phyloP scores from a whole-genome alignment of 2,888 invertebrate genomes.

The Cheilosia variabilis region DNA sequence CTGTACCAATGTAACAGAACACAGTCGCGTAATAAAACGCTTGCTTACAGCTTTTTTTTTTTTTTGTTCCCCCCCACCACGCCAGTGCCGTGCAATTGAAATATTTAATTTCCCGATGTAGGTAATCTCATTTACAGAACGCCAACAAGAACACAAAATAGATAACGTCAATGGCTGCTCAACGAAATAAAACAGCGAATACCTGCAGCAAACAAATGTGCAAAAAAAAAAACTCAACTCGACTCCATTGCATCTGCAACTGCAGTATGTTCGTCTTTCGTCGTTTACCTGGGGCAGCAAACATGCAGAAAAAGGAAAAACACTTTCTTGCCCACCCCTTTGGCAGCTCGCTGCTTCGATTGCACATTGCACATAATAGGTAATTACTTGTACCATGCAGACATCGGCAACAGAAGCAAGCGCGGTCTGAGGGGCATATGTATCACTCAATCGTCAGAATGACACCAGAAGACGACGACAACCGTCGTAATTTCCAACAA shows the following conservation, averaged over 20 bases:
- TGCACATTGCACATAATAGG: conserved; percentile 58
- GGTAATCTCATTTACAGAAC: conserved; percentile 47
- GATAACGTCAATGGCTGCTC: conserved; percentile 43
- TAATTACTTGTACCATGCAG: conserved; percentile 61
- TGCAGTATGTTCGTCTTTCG: conserved; percentile 63
- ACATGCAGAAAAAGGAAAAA: conserved; percentile 1
- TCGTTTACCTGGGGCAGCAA: conserved; percentile 60
- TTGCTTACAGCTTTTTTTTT: background rate
- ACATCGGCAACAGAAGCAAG: conserved; percentile 16
- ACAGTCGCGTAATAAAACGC: no score
- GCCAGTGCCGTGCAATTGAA: conserved; percentile 9
- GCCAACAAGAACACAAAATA: conserved; percentile 19
- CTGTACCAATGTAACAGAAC: no score
- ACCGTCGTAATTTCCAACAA: conserved; percentile 50
- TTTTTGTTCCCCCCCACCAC: background rate
- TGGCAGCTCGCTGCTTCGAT: conserved; percentile 30
- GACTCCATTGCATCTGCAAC: conserved; percentile 30
- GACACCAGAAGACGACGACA: conserved; percentile 52
- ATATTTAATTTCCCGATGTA: conserved; percentile 21
- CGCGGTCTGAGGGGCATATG: conserved; percentile 2
- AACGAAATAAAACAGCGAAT: conserved; percentile 43
- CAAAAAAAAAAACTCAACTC: conserved; percentile 20
- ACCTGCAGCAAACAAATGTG: conserved; percentile 37
- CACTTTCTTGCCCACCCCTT: conserved; percentile 12
- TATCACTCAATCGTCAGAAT: conserved; percentile 56